Evolutionary conservation across 2,888 invertebrate genomes (phyloP).

Genomic region (Oxycera nigricornis): DNA sequence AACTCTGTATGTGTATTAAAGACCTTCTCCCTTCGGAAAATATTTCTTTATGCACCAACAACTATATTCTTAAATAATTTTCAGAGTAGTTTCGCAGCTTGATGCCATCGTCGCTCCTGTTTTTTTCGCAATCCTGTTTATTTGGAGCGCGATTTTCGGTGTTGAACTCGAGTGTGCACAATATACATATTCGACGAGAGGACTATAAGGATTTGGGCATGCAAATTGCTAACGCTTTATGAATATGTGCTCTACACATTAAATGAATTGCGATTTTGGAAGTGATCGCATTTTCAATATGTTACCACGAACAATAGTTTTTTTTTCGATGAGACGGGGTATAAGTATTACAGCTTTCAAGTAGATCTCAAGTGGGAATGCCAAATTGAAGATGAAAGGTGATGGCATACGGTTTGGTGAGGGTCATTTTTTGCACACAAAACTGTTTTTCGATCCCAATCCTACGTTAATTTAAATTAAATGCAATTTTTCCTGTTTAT

Average conservation of each 20-base stretch:
- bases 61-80: not conserved
- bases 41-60: not conserved
- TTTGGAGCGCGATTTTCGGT: constrained; percentile 9
- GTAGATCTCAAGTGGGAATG: not conserved
- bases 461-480: too few relatives aligned
- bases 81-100: constrained; percentile 25
- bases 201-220: constrained; percentile 11
- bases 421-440: too few relatives aligned
- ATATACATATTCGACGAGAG: not conserved
- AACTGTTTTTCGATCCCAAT: too few relatives aligned
- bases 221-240: constrained; percentile 37
- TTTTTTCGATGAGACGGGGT: not conserved
- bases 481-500: too few relatives aligned
- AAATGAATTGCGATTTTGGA: not conserved
- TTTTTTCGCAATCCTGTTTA: not conserved
- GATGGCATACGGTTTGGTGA: too few relatives aligned
- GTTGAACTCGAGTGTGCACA: not conserved
- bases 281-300: not conserved
- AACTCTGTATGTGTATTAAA: not conserved
- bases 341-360: constrained; percentile 14
- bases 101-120: not conserved
- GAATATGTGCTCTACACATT: not conserved
- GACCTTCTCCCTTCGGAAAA: not conserved
- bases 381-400: not conserved
- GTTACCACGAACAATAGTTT: not conserved